These are phyloP conservation scores for Pyrochroa serraticornis DNA, from an alignment of 2,888 invertebrate species.

Conservation along the genomic window DNA sequence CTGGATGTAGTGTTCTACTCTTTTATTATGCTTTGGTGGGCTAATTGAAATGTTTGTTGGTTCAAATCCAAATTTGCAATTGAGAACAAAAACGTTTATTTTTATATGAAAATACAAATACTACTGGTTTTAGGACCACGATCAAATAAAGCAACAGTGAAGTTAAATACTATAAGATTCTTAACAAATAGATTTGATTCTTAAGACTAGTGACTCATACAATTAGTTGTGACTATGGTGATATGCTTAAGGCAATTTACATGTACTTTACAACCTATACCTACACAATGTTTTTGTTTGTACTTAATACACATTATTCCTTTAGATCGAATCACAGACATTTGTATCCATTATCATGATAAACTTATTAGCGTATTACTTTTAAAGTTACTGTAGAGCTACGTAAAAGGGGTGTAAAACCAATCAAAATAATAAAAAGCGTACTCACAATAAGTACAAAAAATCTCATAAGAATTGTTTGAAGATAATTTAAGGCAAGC, in stretches of 20 bases:
- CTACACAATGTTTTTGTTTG: conserved; percentile 6
- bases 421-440: neutral
- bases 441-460: no score
- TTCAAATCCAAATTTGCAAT: neutral
- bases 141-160: conserved; percentile 12
- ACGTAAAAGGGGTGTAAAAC: conserved; percentile 1
- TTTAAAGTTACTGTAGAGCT: neutral
- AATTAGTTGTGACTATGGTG: conserved; percentile 8
- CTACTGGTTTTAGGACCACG: conserved; percentile 1
- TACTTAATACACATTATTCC: conserved; percentile 11
- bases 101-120: conserved; percentile 20
- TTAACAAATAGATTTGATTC: conserved; percentile 8
- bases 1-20: no score
- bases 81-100: conserved; percentile 14
- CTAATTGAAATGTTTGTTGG: no score
- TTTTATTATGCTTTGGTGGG: no score
- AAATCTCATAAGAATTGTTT: no score
- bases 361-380: neutral
- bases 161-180: neutral
- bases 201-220: conserved; percentile 21
- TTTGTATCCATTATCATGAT: neutral
- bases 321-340: conserved; percentile 23
- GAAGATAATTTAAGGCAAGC: no score
- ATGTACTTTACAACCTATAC: neutral
- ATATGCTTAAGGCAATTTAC: conserved; percentile 23